A percentile compares a stretch with the other conserved stretches of the same genome.
Conservation (phyloP, 2,797 vertebrate genomes). For the Pangasius mekongensis region DNA sequence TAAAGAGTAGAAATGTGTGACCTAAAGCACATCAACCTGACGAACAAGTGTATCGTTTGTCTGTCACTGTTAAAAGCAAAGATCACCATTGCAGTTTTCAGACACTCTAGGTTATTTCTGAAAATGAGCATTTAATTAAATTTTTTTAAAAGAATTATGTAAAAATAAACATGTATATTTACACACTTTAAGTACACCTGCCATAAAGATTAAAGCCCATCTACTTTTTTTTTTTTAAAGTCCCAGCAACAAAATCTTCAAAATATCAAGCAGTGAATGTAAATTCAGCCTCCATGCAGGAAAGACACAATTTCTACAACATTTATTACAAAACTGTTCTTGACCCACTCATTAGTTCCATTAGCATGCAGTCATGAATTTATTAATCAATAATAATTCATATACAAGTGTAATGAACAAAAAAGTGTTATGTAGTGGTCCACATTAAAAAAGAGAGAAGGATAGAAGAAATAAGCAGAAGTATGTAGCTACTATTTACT, state of each 20-base stretch:
- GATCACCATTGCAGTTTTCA: not conserved
- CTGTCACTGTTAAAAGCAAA: conserved; percentile 19
- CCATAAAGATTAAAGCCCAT: conserved; percentile 8
- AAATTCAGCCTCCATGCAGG: conserved; percentile 48
- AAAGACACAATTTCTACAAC: conserved; percentile 39
- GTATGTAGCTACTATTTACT: conserved; percentile 29
- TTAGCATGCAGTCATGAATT: conserved; percentile 42
- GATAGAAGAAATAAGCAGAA: conserved; percentile 42
- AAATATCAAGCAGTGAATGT: conserved; percentile 42
- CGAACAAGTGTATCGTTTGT: not conserved
- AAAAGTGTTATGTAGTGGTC: conserved; percentile 63
- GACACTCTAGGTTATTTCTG: not conserved
- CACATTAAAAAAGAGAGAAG: conserved; percentile 44
- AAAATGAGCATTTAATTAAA: conserved; percentile 11
- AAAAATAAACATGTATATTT: conserved; percentile 37
- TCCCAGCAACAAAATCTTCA: conserved; percentile 6
- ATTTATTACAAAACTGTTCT: conserved; percentile 40
- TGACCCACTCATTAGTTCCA: conserved; percentile 47
- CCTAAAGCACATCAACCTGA: conserved; percentile 13
- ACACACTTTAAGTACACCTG: conserved; percentile 17
- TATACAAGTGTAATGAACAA: conserved; percentile 49
- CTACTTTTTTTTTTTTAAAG: not conserved
- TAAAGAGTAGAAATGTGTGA: conserved; percentile 16
- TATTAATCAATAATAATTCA: conserved; percentile 15
- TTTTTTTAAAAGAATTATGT: conserved; percentile 9